Percentiles rank a stretch among this genome's conserved stretches.
phyloP scores from a whole-genome alignment of 2,113 vertebrate genomes.

The Mobula hypostoma region DNA sequence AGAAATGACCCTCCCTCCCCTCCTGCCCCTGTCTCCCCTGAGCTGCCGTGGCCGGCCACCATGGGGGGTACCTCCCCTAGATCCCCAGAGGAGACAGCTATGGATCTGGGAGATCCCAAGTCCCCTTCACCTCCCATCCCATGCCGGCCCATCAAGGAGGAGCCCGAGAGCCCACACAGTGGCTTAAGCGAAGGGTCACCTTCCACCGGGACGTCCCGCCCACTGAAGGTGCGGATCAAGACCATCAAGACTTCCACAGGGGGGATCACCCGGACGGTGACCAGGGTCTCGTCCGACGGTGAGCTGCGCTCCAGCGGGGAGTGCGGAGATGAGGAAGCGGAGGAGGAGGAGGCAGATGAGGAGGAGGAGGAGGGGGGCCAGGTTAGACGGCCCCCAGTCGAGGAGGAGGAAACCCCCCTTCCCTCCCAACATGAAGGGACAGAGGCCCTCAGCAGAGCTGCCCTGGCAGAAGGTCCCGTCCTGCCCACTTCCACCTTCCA shows the following conservation, averaged over 20 bases:
- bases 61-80: background rate
- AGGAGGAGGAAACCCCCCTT: rapidly evolving
- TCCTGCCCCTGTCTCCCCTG: background rate
- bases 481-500: constrained; percentile 74
- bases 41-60: background rate
- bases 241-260: constrained; percentile 80
- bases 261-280: constrained; percentile 73
- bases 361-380: background rate
- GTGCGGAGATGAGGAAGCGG: rapidly evolving
- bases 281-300: constrained; percentile 65
- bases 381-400: background rate
- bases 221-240: constrained; percentile 89
- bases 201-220: constrained; percentile 58
- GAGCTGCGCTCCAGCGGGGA: constrained; percentile 45
- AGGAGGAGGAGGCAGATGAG: rapidly evolving
- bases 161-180: constrained; percentile 43
- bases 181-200: constrained; percentile 57
- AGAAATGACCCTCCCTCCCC: background rate
- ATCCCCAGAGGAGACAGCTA: background rate
- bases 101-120: too few species aligned
- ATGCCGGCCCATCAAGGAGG: background rate
- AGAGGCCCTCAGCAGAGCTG: constrained; percentile 57
- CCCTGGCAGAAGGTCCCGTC: constrained; percentile 68
- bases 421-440: background rate
- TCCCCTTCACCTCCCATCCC: background rate